These are phyloP conservation scores for Thamnophis sirtalis DNA, from an alignment of 2,113 vertebrate species.

Conservation along the genomic window DNA sequence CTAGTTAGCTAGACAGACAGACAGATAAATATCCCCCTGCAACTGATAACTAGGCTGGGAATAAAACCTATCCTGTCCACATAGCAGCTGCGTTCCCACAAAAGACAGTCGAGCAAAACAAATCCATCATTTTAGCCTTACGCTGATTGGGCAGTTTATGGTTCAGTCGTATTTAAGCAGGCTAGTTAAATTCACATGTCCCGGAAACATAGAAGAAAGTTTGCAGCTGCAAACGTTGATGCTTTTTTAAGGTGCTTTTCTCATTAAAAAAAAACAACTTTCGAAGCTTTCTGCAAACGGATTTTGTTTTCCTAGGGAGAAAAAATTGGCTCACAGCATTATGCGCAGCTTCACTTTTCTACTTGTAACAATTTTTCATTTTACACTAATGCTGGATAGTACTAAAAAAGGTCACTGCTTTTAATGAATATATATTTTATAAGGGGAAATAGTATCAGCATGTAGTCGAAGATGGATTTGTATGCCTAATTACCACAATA, in stretches of 20 bases:
- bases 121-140: not conserved
- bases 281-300: not conserved
- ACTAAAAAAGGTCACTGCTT: not conserved
- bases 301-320: not conserved
- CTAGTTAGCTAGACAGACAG: too few species aligned
- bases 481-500: not conserved
- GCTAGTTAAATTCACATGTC: not conserved
- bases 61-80: not conserved
- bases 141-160: not conserved
- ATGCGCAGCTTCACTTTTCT: not conserved
- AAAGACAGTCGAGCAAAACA: not conserved
- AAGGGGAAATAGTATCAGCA: not conserved
- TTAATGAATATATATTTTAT: not conserved
- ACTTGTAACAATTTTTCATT: not conserved
- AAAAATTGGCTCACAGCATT: not conserved
- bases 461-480: not conserved
- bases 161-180: not conserved
- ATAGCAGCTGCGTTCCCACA: not conserved
- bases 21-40: not conserved
- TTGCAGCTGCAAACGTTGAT: not conserved
- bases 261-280: not conserved
- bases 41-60: not conserved
- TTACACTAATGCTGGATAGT: not conserved
- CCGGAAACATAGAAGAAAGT: not conserved
- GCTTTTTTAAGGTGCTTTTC: not conserved